Percentiles rank a stretch among this genome's conserved stretches.
Conservation (phyloP, 2,888 invertebrate genomes). For the Latrodectus elegans region DNA sequence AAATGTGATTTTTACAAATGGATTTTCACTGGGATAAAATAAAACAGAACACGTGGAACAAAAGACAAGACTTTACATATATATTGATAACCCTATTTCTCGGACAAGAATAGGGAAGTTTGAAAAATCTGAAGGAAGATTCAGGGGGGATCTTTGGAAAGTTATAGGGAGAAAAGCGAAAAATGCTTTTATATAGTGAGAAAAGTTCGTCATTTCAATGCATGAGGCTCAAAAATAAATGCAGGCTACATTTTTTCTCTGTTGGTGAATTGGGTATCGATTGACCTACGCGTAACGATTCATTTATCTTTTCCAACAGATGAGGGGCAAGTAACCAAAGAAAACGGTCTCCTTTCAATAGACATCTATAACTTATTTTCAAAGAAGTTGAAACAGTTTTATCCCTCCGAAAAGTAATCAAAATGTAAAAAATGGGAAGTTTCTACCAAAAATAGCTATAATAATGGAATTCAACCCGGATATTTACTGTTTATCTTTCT, state of each 20-base stretch:
- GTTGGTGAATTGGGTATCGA: constrained; percentile 48
- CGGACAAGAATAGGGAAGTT: constrained; percentile 19
- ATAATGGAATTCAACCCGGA: no score
- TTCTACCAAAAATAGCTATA: no score
- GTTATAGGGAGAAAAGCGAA: constrained; percentile 6
- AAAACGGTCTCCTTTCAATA: no score
- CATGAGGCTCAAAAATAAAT: constrained; percentile 38
- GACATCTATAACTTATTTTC: no score
- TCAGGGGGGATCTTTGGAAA: constrained; percentile 17
- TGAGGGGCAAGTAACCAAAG: no score
- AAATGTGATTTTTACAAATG: constrained; percentile 63
- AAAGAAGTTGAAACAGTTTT: no score
- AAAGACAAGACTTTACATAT: constrained; percentile 55
- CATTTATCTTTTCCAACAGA: constrained; percentile 34
- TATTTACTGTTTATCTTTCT: no score
- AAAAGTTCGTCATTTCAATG: constrained; percentile 52
- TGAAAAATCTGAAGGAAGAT: constrained; percentile 42
- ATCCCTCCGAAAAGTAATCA: no score
- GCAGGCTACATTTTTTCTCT: constrained; percentile 21
- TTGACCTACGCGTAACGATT: constrained; percentile 38
- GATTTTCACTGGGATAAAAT: constrained; percentile 28
- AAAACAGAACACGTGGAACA: constrained; percentile 6
- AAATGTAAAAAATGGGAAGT: no score
- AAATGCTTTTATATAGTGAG: constrained; percentile 34
- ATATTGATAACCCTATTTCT: constrained; percentile 55